phyloP scores from a whole-genome alignment of 2,113 vertebrate genomes.

The Dromaius novaehollandiae region DNA sequence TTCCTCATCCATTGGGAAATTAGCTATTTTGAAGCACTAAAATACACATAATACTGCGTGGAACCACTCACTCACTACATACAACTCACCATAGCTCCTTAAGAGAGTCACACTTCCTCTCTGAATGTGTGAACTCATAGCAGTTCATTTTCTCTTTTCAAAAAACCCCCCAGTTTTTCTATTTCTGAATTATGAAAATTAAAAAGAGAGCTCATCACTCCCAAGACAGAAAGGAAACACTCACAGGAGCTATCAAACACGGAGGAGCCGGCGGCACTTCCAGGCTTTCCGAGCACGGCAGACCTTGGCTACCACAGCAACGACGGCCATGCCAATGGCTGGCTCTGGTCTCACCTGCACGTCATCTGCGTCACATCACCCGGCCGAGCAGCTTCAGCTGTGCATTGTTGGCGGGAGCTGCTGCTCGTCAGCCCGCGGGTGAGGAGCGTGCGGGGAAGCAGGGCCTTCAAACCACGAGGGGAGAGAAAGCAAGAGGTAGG shows the following conservation, averaged over 20 bases:
- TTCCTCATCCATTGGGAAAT: neutral
- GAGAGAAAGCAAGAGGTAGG: neutral
- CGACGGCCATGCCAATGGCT: too few relatives aligned
- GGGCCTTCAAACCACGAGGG: neutral
- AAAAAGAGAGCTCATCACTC: neutral
- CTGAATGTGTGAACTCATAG: too few relatives aligned
- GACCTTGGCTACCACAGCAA: rapidly evolving
- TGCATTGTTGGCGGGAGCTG: rapidly evolving
- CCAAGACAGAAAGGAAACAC: neutral
- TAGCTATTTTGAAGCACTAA: neutral
- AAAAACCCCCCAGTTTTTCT: neutral
- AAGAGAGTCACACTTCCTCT: neutral
- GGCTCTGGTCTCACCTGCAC: neutral
- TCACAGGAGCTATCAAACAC: neutral
- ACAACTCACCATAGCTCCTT: neutral
- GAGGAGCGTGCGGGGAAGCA: rapidly evolving
- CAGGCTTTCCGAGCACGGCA: neutral
- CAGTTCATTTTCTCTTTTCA: neutral
- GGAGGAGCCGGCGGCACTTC: neutral
- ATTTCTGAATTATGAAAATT: neutral
- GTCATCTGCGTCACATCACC: too few relatives aligned
- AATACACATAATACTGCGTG: neutral
- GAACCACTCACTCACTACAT: neutral
- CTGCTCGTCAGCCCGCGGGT: neutral
- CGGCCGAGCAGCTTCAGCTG: neutral